Conservation (phyloP, 1,140 invertebrate genomes). For the Bombus terrestris region DNA sequence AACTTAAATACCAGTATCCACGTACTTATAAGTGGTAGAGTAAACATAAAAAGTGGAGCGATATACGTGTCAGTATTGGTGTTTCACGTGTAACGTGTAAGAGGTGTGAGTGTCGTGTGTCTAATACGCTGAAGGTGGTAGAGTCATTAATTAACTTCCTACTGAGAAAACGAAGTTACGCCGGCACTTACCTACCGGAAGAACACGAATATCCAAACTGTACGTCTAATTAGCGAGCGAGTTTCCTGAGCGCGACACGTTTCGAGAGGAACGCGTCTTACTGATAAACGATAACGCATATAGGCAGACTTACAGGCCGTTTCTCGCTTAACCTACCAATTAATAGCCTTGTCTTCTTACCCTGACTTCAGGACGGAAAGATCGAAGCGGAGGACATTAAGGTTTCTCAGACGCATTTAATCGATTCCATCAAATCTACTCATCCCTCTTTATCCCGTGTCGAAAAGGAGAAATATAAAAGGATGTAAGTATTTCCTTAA, state of each 20-base stretch:
- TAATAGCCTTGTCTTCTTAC: slow-evolving; percentile 45
- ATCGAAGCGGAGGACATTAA: slow-evolving; percentile 54
- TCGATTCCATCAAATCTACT: slow-evolving; percentile 84
- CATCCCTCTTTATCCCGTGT: slow-evolving; percentile 86
- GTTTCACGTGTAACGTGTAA: slow-evolving; percentile 1
- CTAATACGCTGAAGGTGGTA: slow-evolving; percentile 12
- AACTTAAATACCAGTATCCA: background rate
- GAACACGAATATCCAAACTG: slow-evolving; percentile 71
- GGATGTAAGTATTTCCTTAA: slow-evolving; percentile 81
- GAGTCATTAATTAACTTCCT: slow-evolving; percentile 66
- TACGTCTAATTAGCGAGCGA: slow-evolving; percentile 69
- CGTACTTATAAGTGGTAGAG: too few species aligned
- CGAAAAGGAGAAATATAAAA: slow-evolving; percentile 86
- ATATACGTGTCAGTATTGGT: background rate
- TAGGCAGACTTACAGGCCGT: slow-evolving; percentile 37
- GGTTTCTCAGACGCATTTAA: slow-evolving; percentile 83
- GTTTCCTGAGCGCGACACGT: slow-evolving; percentile 62
- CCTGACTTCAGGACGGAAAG: slow-evolving; percentile 52
- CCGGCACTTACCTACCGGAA: slow-evolving; percentile 65
- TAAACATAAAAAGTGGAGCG: background rate
- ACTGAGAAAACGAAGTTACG: slow-evolving; percentile 66
- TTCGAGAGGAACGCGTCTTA: slow-evolving; percentile 29
- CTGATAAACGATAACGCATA: slow-evolving; percentile 61
- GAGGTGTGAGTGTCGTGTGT: slow-evolving; percentile 16
- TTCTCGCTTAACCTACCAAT: slow-evolving; percentile 47